These are phyloP conservation scores for Sphenodon punctatus DNA, from an alignment of 2,797 vertebrate species.

Conservation along the genomic window DNA sequence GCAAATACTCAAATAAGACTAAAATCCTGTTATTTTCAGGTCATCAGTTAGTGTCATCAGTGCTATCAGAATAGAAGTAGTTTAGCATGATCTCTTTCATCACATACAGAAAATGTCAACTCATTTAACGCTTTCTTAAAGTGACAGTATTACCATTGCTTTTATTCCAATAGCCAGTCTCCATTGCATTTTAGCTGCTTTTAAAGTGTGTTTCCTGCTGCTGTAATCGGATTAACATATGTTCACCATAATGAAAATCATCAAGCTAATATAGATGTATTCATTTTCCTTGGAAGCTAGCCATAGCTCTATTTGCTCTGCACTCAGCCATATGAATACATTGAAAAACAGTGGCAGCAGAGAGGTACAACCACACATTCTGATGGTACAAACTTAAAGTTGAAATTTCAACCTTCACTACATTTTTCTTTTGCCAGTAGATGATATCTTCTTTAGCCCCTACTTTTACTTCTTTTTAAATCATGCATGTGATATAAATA, in stretches of 20 bases:
- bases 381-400: background rate
- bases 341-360: background rate
- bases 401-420: background rate
- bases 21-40: too few species aligned
- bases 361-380: background rate
- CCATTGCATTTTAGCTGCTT: background rate
- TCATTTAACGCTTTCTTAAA: slow-evolving; percentile 5
- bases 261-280: slow-evolving; percentile 14
- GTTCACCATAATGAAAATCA: slow-evolving; percentile 3
- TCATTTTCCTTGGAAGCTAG: background rate
- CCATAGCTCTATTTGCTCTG: background rate
- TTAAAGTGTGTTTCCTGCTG: background rate
- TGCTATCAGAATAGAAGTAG: background rate
- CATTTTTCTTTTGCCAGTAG: too few species aligned
- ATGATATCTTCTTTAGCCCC: background rate
- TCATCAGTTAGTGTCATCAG: too few species aligned
- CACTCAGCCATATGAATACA: background rate
- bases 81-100: background rate
- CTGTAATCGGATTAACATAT: slow-evolving; percentile 9
- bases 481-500: background rate
- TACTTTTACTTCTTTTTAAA: background rate
- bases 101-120: background rate
- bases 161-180: slow-evolving; percentile 1
- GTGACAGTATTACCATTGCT: background rate
- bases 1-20: too few species aligned